phyloP scores from a whole-genome alignment of 2,888 invertebrate species.

The Amphipoea lucens region DNA sequence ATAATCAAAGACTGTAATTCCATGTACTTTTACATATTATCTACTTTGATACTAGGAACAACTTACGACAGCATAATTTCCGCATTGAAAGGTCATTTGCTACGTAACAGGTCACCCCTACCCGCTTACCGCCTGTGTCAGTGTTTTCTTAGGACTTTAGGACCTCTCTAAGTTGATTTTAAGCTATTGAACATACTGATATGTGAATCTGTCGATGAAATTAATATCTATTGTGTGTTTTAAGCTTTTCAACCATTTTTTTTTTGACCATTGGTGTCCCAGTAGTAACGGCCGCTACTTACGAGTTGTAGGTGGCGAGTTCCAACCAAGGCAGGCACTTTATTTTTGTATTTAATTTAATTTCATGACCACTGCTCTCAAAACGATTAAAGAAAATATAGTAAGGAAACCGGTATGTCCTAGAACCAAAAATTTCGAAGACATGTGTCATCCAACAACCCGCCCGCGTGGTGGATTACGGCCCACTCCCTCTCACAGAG shows the following conservation, averaged over 20 bases:
- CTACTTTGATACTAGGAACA: constrained; percentile 10
- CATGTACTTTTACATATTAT: neutral
- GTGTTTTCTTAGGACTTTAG: neutral
- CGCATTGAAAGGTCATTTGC: constrained; percentile 45
- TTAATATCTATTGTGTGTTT: neutral
- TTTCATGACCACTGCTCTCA: neutral
- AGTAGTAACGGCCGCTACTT: neutral
- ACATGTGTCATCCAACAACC: too few relatives aligned
- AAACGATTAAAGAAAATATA: too few relatives aligned
- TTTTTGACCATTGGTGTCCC: rapidly evolving
- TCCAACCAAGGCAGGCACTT: neutral
- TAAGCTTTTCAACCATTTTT: neutral
- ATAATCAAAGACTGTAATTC: neutral
- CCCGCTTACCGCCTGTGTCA: neutral
- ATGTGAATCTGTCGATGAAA: neutral
- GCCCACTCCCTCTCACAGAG: too few relatives aligned
- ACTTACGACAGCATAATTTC: constrained; percentile 37
- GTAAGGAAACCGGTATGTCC: too few relatives aligned
- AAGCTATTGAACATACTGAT: neutral
- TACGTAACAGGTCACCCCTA: constrained; percentile 41
- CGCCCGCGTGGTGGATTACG: too few relatives aligned
- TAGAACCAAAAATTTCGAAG: too few relatives aligned
- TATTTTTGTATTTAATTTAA: neutral
- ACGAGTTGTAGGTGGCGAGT: neutral
- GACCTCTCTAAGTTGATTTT: neutral